A percentile compares a stretch with the other conserved stretches of the same genome.
phyloP scores from a whole-genome alignment of 1,140 invertebrate species.

The Acromyrmex heyeri region DNA sequence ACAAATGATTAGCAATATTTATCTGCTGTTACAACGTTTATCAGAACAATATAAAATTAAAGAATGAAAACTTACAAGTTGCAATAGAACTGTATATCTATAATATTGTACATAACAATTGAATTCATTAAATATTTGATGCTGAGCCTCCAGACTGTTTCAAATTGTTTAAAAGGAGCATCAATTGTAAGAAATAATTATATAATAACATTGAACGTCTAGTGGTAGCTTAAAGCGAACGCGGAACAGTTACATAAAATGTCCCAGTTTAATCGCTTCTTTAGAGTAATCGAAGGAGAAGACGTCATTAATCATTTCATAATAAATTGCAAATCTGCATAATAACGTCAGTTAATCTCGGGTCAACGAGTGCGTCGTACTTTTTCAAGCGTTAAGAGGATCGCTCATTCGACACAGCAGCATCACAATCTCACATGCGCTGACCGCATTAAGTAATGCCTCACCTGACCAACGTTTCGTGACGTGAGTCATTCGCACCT shows the following conservation, averaged over 20 bases:
- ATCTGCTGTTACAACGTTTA: no score
- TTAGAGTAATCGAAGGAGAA: not conserved
- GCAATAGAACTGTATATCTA: no score
- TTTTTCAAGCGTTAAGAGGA: not conserved
- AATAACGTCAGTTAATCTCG: slow-evolving; percentile 11
- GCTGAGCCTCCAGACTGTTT: no score
- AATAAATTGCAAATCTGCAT: not conserved
- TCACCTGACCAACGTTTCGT: slow-evolving; percentile 22
- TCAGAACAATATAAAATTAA: no score
- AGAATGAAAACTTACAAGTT: no score
- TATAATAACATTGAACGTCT: no score
- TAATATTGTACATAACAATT: no score
- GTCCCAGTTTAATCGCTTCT: not conserved
- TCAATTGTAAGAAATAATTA: no score
- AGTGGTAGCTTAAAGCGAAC: not conserved
- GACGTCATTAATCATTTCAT: not conserved
- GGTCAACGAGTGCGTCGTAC: not conserved
- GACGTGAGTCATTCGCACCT: slow-evolving; percentile 41
- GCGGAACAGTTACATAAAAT: not conserved
- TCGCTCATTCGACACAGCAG: not conserved
- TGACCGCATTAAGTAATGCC: slow-evolving; percentile 22
- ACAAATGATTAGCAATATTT: no score
- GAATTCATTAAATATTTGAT: no score
- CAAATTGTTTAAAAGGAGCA: no score
- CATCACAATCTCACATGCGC: not conserved